phyloP scores from a whole-genome alignment of 2,797 vertebrate species.

The Scleropages formosus region DNA sequence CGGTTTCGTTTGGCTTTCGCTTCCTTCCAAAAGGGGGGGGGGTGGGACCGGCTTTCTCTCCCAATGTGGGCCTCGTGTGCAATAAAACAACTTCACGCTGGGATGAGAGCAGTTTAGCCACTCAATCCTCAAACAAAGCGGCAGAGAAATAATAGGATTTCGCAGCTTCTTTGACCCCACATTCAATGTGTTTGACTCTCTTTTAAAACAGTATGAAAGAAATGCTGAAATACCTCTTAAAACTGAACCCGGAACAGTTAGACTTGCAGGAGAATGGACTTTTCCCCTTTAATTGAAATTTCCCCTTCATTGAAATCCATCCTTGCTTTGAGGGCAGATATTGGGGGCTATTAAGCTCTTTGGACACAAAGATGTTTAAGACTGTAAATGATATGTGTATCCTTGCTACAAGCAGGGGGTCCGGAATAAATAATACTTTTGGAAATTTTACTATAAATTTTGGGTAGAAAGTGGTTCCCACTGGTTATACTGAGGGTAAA shows the following conservation, averaged over 20 bases:
- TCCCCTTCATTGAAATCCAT: conserved; percentile 18
- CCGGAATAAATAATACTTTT: too few relatives aligned
- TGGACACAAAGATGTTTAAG: conserved; percentile 20
- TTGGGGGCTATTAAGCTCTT: conserved; percentile 1
- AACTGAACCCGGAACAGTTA: conserved; percentile 6
- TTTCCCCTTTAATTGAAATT: conserved; percentile 25
- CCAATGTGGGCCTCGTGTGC: conserved; percentile 21
- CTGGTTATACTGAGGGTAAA: too few relatives aligned
- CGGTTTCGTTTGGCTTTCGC: background rate
- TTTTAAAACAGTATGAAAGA: conserved; percentile 17
- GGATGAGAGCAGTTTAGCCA: conserved; percentile 19
- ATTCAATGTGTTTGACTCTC: conserved; percentile 15
- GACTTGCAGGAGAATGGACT: background rate
- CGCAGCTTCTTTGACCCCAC: conserved; percentile 23
- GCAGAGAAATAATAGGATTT: conserved; percentile 29
- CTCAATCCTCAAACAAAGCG: conserved; percentile 30
- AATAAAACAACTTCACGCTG: conserved; percentile 22
- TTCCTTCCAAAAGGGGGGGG: conserved; percentile 5
- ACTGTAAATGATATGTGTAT: conserved; percentile 17
- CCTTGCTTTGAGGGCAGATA: conserved; percentile 13
- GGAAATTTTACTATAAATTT: background rate
- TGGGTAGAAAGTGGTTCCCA: too few relatives aligned
- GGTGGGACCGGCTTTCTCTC: conserved; percentile 4
- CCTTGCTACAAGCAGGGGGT: conserved; percentile 15
- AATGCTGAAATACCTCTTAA: conserved; percentile 19